Conservation (phyloP, 2,888 invertebrate species). For the Andrena bucephala region DNA sequence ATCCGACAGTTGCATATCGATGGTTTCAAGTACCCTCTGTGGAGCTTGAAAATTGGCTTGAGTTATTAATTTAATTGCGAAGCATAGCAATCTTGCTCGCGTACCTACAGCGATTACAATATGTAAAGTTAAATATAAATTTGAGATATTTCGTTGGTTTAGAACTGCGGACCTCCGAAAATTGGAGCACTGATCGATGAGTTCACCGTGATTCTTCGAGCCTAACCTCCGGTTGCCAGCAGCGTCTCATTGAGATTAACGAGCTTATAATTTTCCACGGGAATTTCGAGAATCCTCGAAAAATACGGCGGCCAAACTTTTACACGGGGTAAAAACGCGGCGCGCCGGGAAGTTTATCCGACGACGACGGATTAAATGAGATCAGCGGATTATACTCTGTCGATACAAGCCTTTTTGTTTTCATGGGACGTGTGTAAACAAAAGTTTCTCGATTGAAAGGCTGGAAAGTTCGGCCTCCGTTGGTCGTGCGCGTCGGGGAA, state of each 20-base stretch:
- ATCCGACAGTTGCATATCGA: too few species aligned
- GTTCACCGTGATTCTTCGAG: neutral
- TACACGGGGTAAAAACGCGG: neutral
- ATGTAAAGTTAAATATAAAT: too few species aligned
- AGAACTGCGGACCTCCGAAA: too few species aligned
- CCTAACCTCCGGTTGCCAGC: neutral
- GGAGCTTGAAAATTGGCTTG: too few species aligned
- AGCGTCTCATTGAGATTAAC: constrained; percentile 37
- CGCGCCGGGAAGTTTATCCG: constrained; percentile 3
- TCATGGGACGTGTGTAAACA: neutral
- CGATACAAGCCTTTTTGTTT: constrained; percentile 19
- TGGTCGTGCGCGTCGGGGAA: neutral
- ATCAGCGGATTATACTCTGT: constrained; percentile 28
- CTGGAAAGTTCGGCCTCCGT: neutral
- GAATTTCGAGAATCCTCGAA: neutral
- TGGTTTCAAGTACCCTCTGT: too few species aligned
- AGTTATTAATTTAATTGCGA: too few species aligned
- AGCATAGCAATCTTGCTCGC: too few species aligned
- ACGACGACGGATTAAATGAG: constrained; percentile 28
- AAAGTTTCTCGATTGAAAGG: constrained; percentile 18
- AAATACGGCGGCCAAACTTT: constrained; percentile 8
- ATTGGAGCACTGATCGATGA: neutral
- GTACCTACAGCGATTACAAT: too few species aligned
- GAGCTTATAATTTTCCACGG: constrained; percentile 14
- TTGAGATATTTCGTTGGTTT: too few species aligned